Percentiles rank a stretch among this genome's conserved stretches.
phyloP scores from a whole-genome alignment of 2,797 vertebrate genomes.

The Dallia pectoralis region DNA sequence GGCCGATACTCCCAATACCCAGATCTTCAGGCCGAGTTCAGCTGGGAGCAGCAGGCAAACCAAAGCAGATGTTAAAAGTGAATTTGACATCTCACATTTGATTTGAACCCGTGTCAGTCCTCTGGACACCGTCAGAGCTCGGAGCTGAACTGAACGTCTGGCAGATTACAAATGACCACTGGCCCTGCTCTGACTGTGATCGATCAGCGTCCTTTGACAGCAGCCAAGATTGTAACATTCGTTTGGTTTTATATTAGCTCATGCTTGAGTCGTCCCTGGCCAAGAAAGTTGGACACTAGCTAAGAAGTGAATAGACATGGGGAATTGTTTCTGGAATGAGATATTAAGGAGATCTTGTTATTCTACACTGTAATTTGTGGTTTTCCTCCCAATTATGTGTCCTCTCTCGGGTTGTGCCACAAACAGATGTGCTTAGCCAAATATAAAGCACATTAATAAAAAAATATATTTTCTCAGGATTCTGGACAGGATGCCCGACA shows the following conservation, averaged over 20 bases:
- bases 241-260: constrained; percentile 24
- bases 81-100: background rate
- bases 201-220: constrained; percentile 41
- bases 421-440: background rate
- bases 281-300: background rate
- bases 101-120: background rate
- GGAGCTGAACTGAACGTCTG: background rate
- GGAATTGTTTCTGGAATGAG: constrained; percentile 9
- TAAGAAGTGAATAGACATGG: constrained; percentile 2
- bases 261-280: background rate
- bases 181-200: constrained; percentile 18
- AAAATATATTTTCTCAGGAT: background rate
- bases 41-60: background rate
- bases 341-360: constrained; percentile 29
- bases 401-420: constrained; percentile 50
- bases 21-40: background rate
- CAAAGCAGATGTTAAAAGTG: constrained; percentile 2
- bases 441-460: background rate
- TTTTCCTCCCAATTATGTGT: constrained; percentile 25
- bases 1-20: background rate
- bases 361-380: constrained; percentile 1
- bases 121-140: background rate
- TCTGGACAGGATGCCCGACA: background rate
- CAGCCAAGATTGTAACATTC: constrained; percentile 18
- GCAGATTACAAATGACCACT: constrained; percentile 33